These are phyloP conservation scores for Ictalurus furcatus DNA, from an alignment of 2,113 vertebrate species.

Conservation along the genomic window DNA sequence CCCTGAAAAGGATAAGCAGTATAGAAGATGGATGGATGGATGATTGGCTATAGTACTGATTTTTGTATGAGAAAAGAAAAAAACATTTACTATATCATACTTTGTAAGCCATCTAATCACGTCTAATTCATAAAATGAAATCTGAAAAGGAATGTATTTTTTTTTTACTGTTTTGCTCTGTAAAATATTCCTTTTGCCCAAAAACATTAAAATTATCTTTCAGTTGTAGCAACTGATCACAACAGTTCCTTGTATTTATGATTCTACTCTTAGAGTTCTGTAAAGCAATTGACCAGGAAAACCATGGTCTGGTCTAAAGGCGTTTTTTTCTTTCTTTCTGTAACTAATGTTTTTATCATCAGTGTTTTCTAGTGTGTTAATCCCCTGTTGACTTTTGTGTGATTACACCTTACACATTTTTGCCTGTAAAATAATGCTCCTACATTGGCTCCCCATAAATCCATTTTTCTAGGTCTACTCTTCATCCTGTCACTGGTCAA, in stretches of 20 bases:
- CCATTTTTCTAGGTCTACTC: neutral
- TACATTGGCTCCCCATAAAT: neutral
- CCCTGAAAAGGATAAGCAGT: too few relatives aligned
- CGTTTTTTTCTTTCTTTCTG: neutral
- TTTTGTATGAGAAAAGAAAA: neutral
- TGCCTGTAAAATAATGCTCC: neutral
- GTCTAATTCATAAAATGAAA: neutral
- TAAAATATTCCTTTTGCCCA: neutral
- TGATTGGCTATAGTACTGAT: neutral
- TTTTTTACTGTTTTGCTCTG: neutral
- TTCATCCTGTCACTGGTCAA: neutral
- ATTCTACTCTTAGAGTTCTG: neutral
- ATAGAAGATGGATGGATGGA: too few relatives aligned
- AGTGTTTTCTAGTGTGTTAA: neutral
- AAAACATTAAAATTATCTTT: neutral
- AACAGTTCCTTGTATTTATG: neutral
- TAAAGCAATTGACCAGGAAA: neutral
- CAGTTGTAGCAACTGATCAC: neutral
- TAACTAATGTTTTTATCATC: neutral
- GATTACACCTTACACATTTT: neutral
- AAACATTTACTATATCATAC: neutral
- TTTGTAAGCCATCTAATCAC: too few relatives aligned
- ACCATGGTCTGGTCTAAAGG: neutral
- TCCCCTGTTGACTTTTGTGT: neutral
- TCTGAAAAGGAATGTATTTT: neutral